Base-by-base conservation (phyloP, 1,140 invertebrate species). In the Stratiolaelaps scimitus region DNA sequence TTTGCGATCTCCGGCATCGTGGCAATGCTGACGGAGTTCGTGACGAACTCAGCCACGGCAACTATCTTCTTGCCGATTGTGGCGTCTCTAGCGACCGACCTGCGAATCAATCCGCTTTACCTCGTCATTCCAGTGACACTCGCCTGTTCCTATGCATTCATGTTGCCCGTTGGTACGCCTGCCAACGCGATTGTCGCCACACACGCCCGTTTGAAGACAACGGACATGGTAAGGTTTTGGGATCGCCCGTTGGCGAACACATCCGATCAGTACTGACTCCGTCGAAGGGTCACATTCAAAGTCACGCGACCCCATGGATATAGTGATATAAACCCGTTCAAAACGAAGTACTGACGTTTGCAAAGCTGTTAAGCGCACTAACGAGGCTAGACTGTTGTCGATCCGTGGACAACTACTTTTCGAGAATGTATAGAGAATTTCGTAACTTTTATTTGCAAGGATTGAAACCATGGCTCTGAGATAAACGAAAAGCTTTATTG, bases 101-200 rank as follows among this genome's bases (percentile, higher is more conserved):
- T 73, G 0, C 64, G 72, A 30, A 66, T 77, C 0, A 74, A 82
- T 69, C 81, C 81, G 4, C 70, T 82, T 10, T 76, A 77, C 66
- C 74, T 80, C 67, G 76, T 81, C 71, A 72, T 82, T 7, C 79
- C 81, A 1, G 75, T 76, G 10, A 74, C 77, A 5, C 67, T 71
- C 47, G 75, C 69, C n/a, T 76, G 73, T 45, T 80, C 77, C 10
- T 81, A 77, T 67, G 77, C 80, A 17, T 82, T 80, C 72, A 78
- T 81, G 76, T 72, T 82, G 65, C 81, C 81, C 6, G 77, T 81
- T 19, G 78, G 78, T 7, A 82, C 80, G 2, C 75, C 77, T 10
- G 80, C 81, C 15, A 82, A 82, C 71, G 80, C 81, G 17, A 78
- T 82, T 67, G 79, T 80, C 6, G 80, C 78, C 68, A 69, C 74